phyloP scores from a whole-genome alignment of 2,113 vertebrate species.

The Barbus barbus region DNA sequence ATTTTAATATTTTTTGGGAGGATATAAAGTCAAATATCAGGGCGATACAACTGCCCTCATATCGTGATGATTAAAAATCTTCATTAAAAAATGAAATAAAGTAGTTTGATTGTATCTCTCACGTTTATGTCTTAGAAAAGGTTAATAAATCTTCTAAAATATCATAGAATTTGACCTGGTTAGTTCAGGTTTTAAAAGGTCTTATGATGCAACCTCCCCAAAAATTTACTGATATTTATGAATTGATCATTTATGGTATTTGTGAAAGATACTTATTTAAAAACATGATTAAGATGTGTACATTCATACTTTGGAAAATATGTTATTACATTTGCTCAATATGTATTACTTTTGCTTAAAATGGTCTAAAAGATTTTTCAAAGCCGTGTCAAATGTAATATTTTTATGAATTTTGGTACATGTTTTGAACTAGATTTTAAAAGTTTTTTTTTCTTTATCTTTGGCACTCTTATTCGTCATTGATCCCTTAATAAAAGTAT shows the following conservation, averaged over 20 bases:
- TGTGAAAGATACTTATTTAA: background rate
- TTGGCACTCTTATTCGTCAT: background rate
- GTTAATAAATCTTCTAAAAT: background rate
- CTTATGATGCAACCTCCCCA: background rate
- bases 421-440: background rate
- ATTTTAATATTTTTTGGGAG: too few relatives aligned
- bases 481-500: background rate
- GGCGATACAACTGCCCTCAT: background rate
- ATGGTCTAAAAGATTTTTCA: too few relatives aligned
- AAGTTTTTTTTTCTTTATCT: background rate
- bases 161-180: background rate
- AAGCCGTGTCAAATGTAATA: too few relatives aligned
- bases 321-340: background rate
- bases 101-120: background rate
- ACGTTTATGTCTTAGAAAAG: background rate
- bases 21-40: background rate
- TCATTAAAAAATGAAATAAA: background rate
- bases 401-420: too few relatives aligned
- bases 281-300: background rate
- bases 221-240: background rate
- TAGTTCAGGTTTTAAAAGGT: background rate
- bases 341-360: background rate
- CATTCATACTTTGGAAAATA: background rate
- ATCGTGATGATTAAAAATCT: background rate
- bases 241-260: background rate